These are phyloP conservation scores for Porites rus DNA, from an alignment of 92 coral and sea anemone genomes.

Conservation along the genomic window DNA sequence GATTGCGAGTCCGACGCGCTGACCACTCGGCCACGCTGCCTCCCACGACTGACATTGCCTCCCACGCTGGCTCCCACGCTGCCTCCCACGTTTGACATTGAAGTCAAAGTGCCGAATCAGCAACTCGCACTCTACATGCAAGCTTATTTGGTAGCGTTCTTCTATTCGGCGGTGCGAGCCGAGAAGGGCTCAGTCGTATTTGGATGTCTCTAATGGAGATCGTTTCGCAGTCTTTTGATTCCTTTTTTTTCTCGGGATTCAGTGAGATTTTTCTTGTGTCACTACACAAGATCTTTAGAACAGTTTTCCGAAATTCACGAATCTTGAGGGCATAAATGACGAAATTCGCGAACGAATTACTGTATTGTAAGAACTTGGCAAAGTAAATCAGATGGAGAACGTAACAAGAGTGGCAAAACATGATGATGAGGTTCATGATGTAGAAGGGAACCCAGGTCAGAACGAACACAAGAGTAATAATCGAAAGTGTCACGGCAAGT, in stretches of 20 bases:
- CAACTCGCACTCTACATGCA: too few species aligned
- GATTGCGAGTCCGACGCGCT: too few species aligned
- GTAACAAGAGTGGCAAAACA: conserved; percentile 62
- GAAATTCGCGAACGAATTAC: conserved; percentile 82
- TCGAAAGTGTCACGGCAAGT: conserved; percentile 80
- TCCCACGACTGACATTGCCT: too few species aligned
- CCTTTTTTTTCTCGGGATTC: conserved; percentile 6
- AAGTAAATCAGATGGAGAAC: conserved; percentile 70
- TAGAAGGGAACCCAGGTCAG: conserved; percentile 88
- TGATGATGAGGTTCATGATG: conserved; percentile 72
- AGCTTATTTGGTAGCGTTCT: too few species aligned
- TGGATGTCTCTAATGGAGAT: conserved; percentile 29
- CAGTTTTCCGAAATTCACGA: conserved; percentile 77
- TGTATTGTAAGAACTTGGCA: conserved; percentile 82
- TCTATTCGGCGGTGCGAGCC: not conserved
- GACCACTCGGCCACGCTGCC: too few species aligned
- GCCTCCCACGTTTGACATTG: too few species aligned
- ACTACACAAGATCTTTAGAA: conserved; percentile 57
- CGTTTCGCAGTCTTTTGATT: not conserved
- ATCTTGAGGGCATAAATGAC: conserved; percentile 88
- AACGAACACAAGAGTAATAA: conserved; percentile 79
- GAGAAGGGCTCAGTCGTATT: not conserved
- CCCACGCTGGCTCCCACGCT: too few species aligned
- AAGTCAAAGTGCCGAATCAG: too few species aligned
- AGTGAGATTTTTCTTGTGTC: not conserved